Percentiles rank a stretch among this genome's conserved stretches.
Evolutionary conservation across 2,888 invertebrate genomes (phyloP).

Genomic region (Antheraea yamamai): DNA sequence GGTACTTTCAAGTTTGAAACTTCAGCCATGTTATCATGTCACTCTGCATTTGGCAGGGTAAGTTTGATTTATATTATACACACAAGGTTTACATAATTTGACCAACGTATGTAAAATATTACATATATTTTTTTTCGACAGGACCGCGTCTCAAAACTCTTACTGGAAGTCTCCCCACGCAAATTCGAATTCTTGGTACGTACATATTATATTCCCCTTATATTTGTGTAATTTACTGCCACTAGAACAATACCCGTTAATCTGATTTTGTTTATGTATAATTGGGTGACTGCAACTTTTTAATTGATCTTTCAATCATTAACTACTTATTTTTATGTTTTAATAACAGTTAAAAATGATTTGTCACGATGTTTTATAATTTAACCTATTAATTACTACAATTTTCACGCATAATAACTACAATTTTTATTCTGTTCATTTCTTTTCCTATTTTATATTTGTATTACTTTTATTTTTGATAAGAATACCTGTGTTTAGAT

Average conservation of each 20-base stretch:
- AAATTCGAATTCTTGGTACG: slow-evolving; percentile 67
- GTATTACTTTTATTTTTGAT: too few relatives aligned
- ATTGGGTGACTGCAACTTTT: not conserved
- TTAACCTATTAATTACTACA: too few relatives aligned
- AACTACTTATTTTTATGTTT: too few relatives aligned
- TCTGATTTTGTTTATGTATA: not conserved
- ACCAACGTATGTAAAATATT: not conserved
- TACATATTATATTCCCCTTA: slow-evolving; percentile 18
- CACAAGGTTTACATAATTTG: not conserved
- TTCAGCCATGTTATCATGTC: slow-evolving; percentile 50
- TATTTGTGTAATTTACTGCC: not conserved
- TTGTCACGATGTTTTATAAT: too few relatives aligned
- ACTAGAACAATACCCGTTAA: not conserved
- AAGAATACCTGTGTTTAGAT: too few relatives aligned
- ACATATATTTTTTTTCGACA: slow-evolving; percentile 34
- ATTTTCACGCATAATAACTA: too few relatives aligned
- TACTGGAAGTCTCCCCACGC: slow-evolving; percentile 62
- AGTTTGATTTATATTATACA: slow-evolving; percentile 35
- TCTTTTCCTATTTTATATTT: too few relatives aligned
- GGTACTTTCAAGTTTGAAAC: slow-evolving; percentile 62
- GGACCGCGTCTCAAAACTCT: slow-evolving; percentile 67
- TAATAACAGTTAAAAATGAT: too few relatives aligned
- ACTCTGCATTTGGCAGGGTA: slow-evolving; percentile 64
- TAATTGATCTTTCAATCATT: not conserved
- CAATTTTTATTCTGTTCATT: too few relatives aligned